Conservation (phyloP, 2,888 invertebrate species). For the Archaeoteleia sp. region DNA sequence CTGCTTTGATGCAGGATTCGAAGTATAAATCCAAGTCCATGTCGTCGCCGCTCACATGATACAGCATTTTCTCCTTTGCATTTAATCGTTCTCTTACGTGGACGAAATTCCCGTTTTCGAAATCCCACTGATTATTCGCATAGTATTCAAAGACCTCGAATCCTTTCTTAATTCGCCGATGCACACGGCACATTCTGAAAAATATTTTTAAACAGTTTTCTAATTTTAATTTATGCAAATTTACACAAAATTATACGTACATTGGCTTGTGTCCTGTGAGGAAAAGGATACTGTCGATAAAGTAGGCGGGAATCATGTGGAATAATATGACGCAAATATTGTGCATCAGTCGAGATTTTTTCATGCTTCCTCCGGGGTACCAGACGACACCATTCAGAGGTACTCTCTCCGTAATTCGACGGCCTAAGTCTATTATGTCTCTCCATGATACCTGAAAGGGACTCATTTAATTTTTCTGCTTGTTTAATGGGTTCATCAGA, state of each 20-base stretch:
- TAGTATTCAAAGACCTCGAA: constrained; percentile 94
- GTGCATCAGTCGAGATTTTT: constrained; percentile 84
- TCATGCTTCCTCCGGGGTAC: constrained; percentile 93
- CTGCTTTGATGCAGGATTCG: constrained; percentile 86
- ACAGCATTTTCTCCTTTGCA: constrained; percentile 79
- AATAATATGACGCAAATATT: constrained; percentile 89
- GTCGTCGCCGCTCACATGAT: constrained; percentile 83
- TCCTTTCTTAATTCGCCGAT: constrained; percentile 88
- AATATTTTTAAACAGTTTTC: too few relatives aligned
- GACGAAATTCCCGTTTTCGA: constrained; percentile 82
- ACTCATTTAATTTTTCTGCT: too few relatives aligned
- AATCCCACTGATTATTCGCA: constrained; percentile 94
- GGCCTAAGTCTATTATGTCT: constrained; percentile 88
- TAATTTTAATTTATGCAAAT: too few relatives aligned
- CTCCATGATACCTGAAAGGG: constrained; percentile 89
- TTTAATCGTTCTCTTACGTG: constrained; percentile 79
- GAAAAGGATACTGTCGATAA: constrained; percentile 86
- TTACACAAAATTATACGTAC: too few relatives aligned
- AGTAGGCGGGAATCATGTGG: constrained; percentile 92
- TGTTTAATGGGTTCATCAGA: too few relatives aligned
- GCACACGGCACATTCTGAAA: constrained; percentile 85
- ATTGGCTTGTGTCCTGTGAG: constrained; percentile 91
- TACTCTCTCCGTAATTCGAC: constrained; percentile 85
- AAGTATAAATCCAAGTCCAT: constrained; percentile 88
- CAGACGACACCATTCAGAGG: constrained; percentile 92